phyloP scores from a whole-genome alignment of 2,888 invertebrate genomes.

The Ichneumoninae sp. region DNA sequence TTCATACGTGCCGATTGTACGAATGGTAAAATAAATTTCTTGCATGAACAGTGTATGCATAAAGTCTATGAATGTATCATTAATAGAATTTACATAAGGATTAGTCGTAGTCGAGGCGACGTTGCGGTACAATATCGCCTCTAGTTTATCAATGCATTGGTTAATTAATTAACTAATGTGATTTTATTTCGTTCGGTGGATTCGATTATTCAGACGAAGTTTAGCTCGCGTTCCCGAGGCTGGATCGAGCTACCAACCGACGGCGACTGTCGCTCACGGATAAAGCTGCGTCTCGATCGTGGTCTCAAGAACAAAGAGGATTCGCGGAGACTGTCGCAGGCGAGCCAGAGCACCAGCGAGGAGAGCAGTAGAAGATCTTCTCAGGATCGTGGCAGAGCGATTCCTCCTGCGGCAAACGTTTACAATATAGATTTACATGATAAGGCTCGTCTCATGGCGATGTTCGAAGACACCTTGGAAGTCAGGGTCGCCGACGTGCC shows the following conservation, averaged over 20 bases:
- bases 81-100: background rate
- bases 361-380: slow-evolving; percentile 72
- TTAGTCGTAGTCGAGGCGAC: background rate
- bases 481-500: slow-evolving; percentile 88
- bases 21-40: background rate
- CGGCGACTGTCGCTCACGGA: slow-evolving; percentile 85
- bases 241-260: slow-evolving; percentile 89
- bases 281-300: slow-evolving; percentile 88
- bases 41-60: slow-evolving; percentile 18
- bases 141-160: slow-evolving; percentile 4
- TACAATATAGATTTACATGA: slow-evolving; percentile 83
- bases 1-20: background rate
- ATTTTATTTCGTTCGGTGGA: slow-evolving; percentile 71
- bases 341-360: slow-evolving; percentile 72
- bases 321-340: slow-evolving; percentile 74
- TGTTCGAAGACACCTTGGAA: slow-evolving; percentile 86
- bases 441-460: slow-evolving; percentile 83
- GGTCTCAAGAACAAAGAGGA: slow-evolving; percentile 83
- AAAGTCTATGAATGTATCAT: background rate
- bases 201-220: slow-evolving; percentile 88
- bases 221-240: slow-evolving; percentile 92
- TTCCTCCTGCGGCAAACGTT: slow-evolving; percentile 80
- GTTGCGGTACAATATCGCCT: background rate
- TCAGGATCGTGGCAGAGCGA: slow-evolving; percentile 67
- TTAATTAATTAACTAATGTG: background rate